Conservation (phyloP, 2,113 vertebrate genomes). For the Silurus meridionalis region DNA sequence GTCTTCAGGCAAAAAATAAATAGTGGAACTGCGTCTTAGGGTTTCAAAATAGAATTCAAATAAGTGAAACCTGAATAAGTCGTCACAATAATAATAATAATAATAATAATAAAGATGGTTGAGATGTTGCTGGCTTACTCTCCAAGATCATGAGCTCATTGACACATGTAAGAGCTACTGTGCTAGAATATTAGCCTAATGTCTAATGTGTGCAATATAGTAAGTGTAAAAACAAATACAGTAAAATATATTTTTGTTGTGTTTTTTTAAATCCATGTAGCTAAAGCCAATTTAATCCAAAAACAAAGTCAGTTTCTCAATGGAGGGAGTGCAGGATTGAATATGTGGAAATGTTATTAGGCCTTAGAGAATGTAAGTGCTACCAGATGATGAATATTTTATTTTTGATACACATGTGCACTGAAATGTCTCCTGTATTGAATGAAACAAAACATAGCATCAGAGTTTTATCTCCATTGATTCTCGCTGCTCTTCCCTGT, state of each 20-base stretch:
- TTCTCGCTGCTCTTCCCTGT: background rate
- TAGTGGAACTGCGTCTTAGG: background rate
- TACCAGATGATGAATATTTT: background rate
- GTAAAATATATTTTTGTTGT: background rate
- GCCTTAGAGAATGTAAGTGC: background rate
- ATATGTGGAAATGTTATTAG: background rate
- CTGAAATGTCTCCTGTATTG: background rate
- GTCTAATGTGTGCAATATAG: background rate
- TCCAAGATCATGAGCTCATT: no score
- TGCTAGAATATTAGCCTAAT: background rate
- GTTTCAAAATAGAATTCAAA: background rate
- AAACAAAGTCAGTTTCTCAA: background rate
- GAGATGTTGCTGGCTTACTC: no score
- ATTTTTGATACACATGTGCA: background rate
- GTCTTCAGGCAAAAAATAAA: background rate
- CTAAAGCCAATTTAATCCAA: background rate
- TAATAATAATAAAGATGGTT: no score
- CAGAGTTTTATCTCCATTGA: background rate
- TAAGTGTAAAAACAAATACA: background rate
- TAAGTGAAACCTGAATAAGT: no score
- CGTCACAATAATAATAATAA: no score
- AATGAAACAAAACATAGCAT: background rate
- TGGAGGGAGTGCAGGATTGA: background rate
- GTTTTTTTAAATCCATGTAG: background rate
- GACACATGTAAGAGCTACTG: background rate